Evolutionary conservation across 2,888 invertebrate species (phyloP), one percentile per base, ranked within the genome.

Genomic region (Mimumesa dahlbomi): DNA sequence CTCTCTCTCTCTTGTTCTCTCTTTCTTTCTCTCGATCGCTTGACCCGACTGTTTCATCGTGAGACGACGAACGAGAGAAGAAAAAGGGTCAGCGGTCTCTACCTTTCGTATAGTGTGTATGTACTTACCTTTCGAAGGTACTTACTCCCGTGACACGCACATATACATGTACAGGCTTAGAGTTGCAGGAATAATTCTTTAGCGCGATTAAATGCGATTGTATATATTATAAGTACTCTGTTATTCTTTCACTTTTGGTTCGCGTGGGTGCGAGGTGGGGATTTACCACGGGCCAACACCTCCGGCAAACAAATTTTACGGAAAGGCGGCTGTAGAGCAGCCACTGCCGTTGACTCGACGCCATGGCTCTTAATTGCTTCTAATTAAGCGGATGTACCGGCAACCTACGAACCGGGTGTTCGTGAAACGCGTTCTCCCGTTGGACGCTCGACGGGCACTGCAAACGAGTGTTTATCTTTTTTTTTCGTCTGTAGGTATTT

Each of bases 151-250:
- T 36, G 61, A 65, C 61, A 56, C 73, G 57, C 57, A 68, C 48
- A n/a, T n/a, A n/a, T n/a, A n/a, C n/a, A n/a, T n/a, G n/a, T n/a
- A n/a, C n/a, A n/a, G n/a, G n/a, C n/a, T n/a, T n/a, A n/a, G n/a
- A 68, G 58, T 48, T 53, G 34, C 49, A 74, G 73, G 69, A 82
- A 84, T 81, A 76, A 81, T 78, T 82, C 78, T 75, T n/a, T 74
- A 58, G 16, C 63, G 57, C 73, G 65, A 82, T 81, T 77, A 79
- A n/a, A 72, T 67, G 59, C 71, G 72, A 69, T 81, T 81, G n/a
- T n/a, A 79, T 81, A 84, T 79, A 76, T 79, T 79, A n/a, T 75
- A 73, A 70, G 66, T 70, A 56, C 45, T 56, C 36, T 45, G 68
- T 75, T 75, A 71, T 75, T 76, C 72, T 79, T 75, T 78, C 70